Percentiles rank a stretch among this genome's conserved stretches.
These are phyloP conservation scores for Lycaena phlaeas DNA, from an alignment of 2,888 invertebrate species.

Conservation along the genomic window DNA sequence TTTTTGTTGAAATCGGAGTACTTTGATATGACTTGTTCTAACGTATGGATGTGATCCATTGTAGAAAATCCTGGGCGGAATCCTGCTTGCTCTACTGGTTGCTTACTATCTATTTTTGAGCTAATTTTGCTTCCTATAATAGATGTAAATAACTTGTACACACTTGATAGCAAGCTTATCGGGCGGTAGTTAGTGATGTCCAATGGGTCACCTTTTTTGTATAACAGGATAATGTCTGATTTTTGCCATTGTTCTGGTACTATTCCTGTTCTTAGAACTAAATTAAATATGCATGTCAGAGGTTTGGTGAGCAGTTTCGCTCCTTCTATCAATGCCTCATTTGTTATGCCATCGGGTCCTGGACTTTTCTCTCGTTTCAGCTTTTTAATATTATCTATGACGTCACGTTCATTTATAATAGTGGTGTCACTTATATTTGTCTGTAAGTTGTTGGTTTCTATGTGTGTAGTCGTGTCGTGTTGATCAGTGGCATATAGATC, in stretches of 20 bases:
- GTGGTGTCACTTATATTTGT: too few species aligned
- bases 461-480: too few species aligned
- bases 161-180: not conserved
- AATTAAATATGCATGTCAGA: not conserved
- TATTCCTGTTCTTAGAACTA: not conserved
- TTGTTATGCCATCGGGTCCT: slow-evolving; percentile 4
- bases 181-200: slow-evolving; percentile 1
- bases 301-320: not conserved
- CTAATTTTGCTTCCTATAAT: not conserved
- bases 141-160: not conserved
- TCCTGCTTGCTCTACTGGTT: too few species aligned
- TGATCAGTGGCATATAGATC: too few species aligned
- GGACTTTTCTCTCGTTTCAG: slow-evolving; percentile 9
- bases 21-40: too few species aligned
- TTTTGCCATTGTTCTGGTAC: not conserved
- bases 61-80: too few species aligned
- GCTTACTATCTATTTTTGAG: not conserved
- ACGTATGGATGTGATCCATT: not conserved
- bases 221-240: not conserved
- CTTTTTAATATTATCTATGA: too few species aligned
- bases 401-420: too few species aligned
- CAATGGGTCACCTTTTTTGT: not conserved
- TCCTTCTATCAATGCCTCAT: slow-evolving; percentile 5
- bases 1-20: too few species aligned
- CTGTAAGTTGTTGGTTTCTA: too few species aligned